phyloP scores from a whole-genome alignment of 2,113 vertebrate genomes.

The Alosa alosa region DNA sequence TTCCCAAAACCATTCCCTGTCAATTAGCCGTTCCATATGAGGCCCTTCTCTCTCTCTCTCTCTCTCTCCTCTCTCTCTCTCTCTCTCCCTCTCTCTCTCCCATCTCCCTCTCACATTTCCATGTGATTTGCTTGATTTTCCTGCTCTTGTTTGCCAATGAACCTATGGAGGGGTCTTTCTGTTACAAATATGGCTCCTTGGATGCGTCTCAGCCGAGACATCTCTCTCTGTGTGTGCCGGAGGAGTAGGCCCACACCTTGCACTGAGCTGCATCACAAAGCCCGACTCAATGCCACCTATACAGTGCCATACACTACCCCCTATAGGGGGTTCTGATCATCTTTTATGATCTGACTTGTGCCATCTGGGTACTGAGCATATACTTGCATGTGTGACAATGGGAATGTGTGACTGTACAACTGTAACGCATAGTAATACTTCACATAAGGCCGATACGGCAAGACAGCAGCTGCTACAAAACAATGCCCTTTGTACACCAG shows the following conservation, averaged over 20 bases:
- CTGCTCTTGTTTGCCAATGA: not conserved
- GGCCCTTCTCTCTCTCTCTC: conserved; percentile 6
- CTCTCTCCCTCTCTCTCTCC: not conserved
- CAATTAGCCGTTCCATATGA: conserved; percentile 35
- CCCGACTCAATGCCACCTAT: not conserved
- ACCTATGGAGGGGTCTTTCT: not conserved
- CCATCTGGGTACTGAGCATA: not conserved
- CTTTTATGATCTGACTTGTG: not conserved
- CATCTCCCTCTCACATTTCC: not conserved
- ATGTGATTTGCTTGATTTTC: conserved; percentile 11
- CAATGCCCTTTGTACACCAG: not conserved
- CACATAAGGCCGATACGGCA: not conserved
- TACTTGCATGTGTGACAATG: not conserved
- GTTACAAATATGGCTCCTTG: not conserved
- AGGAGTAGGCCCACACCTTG: not conserved
- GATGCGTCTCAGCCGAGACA: not conserved
- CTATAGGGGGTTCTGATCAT: not conserved
- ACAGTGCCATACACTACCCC: not conserved
- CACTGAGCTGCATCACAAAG: not conserved
- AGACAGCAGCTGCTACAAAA: not conserved
- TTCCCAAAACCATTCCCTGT: conserved; percentile 47
- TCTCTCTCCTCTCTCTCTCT: conserved; percentile 17
- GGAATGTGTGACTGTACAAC: not conserved
- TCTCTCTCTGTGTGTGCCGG: not conserved
- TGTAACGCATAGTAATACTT: not conserved